Evolutionary conservation across 2,113 vertebrate genomes (phyloP), one percentile per base, ranked within the genome.

Genomic region (Microtus montanus): DNA sequence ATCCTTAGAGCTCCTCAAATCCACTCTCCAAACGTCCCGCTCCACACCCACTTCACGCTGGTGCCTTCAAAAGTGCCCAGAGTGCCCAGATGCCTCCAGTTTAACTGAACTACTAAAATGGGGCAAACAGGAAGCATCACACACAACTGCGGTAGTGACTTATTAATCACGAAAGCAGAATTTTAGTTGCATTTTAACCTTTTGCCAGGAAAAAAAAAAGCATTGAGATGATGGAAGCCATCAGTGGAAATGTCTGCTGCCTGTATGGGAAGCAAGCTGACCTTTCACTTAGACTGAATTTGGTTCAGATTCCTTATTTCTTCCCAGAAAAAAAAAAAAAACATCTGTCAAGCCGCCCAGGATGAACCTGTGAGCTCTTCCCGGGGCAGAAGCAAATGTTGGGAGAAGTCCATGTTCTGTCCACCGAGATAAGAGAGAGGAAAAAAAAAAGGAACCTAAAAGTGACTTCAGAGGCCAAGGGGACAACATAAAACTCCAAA

Each of bases 61-160:
- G 87, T 82, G 89, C 52, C 85, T 47, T 75, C 41, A 89, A 38
- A 86, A 97, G 92, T 83, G 96, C 91, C 58, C 75, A 92, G 79
- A 0, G 90, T 0, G 68, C 83, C 97, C 95, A 95, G 96, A 97
- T 91, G 97, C 97, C 98, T 97, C 97, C 95, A 96, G 97, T 89
- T 97, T 49, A 97, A 96, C 97, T 97, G 93, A 95, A 97, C 96
- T 83, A 94, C 97, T 95, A 97, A 97, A 96, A 97, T 96, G 96
- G 97, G 96, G 94, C 10, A 93, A 98, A 97, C 98, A 98, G 98
- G 98, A 98, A 98, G 98, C 98, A 98, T 98, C 97, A 95, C 95
- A 98, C 92, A 98, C 97, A 97, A 98, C 97, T 98, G 96, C 96
- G 96, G 98, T 96, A 96, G 97, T 97, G 33, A 96, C 97, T 98